Evolutionary conservation across 2,113 vertebrate species (phyloP).

Genomic region (Poeciliopsis turrubarensis): DNA sequence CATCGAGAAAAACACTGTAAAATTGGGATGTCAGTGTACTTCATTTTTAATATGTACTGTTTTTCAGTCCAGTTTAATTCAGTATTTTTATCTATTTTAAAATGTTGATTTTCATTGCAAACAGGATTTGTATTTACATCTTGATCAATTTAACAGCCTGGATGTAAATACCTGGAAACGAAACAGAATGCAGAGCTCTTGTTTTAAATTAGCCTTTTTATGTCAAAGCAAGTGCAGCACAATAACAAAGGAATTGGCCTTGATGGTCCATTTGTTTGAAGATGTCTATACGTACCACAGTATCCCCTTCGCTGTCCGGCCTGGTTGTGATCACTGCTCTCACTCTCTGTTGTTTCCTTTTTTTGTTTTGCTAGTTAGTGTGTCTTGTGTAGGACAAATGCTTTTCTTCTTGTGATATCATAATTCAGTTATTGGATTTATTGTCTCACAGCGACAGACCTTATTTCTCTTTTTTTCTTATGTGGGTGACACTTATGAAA

Average conservation of each 20-base stretch:
- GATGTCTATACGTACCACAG: neutral
- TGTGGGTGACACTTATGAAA: slow-evolving; percentile 39
- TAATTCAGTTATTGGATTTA: slow-evolving; percentile 19
- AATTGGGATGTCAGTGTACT: neutral
- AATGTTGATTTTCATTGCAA: neutral
- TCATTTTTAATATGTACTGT: neutral
- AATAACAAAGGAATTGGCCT: neutral
- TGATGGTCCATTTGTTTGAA: neutral
- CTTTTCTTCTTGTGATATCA: slow-evolving; percentile 4
- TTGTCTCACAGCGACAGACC: neutral
- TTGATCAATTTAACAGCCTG: neutral
- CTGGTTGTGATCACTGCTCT: slow-evolving; percentile 12
- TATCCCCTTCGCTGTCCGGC: slow-evolving; percentile 1
- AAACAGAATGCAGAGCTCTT: neutral
- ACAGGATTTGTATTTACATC: neutral
- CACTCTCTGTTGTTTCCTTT: slow-evolving; percentile 7
- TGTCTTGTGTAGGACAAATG: slow-evolving; percentile 1
- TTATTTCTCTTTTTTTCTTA: slow-evolving; percentile 15
- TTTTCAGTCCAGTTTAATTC: neutral
- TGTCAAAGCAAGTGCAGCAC: neutral
- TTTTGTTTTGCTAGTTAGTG: slow-evolving; percentile 24
- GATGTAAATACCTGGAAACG: neutral
- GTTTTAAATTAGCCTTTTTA: neutral
- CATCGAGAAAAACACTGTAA: neutral
- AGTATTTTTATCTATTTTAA: neutral